Percentiles rank a stretch among this genome's conserved stretches.
Evolutionary conservation across 2,888 invertebrate species (phyloP).

Genomic region (Pseudococcus jackbeardsleyi): DNA sequence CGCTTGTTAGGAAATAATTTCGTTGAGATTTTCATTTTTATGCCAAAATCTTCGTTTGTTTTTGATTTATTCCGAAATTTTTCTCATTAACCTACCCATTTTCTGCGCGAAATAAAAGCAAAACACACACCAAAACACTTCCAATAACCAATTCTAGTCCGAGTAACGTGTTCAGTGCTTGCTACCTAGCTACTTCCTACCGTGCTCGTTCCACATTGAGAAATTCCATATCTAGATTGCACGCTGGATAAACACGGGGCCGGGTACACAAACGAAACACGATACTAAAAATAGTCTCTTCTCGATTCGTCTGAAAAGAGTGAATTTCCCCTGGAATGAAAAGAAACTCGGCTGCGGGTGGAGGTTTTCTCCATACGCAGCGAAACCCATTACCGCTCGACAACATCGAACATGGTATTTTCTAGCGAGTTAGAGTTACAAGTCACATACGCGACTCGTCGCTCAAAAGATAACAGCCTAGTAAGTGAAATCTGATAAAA

Average conservation of each 20-base stretch:
- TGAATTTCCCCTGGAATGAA: constrained; percentile 30
- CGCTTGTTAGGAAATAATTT: no score
- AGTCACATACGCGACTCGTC: constrained; percentile 31
- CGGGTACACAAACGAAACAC: not conserved
- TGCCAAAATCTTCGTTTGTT: no score
- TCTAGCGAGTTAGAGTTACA: constrained; percentile 41
- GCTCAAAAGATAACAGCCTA: constrained; percentile 8
- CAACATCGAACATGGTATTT: constrained; percentile 33
- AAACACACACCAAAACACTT: not conserved
- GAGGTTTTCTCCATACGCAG: not conserved
- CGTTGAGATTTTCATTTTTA: no score
- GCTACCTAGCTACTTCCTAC: not conserved
- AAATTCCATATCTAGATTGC: constrained; percentile 23
- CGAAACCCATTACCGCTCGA: constrained; percentile 37
- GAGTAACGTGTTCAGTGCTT: not conserved
- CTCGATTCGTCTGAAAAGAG: constrained; percentile 6
- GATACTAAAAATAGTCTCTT: constrained; percentile 6
- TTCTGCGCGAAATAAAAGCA: not conserved
- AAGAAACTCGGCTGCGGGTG: not conserved
- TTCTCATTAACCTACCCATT: no score
- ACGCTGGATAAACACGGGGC: not conserved
- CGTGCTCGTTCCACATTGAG: not conserved
- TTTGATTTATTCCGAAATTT: no score
- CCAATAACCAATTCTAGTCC: not conserved
- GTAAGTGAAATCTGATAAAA: constrained; percentile 51